Evolutionary conservation across 2,113 vertebrate genomes (phyloP), one percentile per base, ranked within the genome.

Genomic region (Scortum barcoo): DNA sequence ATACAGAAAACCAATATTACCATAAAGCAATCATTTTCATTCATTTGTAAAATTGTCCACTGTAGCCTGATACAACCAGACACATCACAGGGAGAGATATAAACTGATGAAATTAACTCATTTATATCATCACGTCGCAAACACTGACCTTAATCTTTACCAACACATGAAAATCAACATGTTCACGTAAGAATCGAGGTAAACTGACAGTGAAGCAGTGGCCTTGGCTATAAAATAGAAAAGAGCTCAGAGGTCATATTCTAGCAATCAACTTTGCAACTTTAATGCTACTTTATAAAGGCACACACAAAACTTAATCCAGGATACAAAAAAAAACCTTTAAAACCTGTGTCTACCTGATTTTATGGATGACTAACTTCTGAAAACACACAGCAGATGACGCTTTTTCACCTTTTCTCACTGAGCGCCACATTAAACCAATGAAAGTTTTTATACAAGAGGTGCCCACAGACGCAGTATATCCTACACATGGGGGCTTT

Each of bases 401-500:
- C n/a, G 46, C 7, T n/a, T n/a, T n/a, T n/a, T n/a, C 40, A 46
- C 16, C 61, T 14, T 30, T 17, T 30, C 61, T 44, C n/a, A n/a
- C 36, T 46, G 42, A n/a, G n/a, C n/a, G n/a, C n/a, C 22, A 33
- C 48, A 65, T 3, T 22, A 28, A 50, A 16, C 33, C 44, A n/a
- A 3, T 61, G 1, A 16, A n/a, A n/a, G n/a, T n/a, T n/a, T n/a
- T n/a, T n/a, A n/a, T n/a, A n/a, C n/a, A n/a, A n/a, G n/a, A n/a
- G 33, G 30, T 24, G 61, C 58, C 20, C 57, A 36, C 17, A 65
- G 44, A 72, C 10, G 44, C 28, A 22, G 13, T 6, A 8, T 13
- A 75, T 76, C 84, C 74, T 72, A 78, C 83, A 81, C 61, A 69
- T 3, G 44, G 33, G 38, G 72, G 62, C 62, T 88, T 82, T 61